Conservation (phyloP, 2,113 vertebrate species). For the Oreochromis spilurus region DNA sequence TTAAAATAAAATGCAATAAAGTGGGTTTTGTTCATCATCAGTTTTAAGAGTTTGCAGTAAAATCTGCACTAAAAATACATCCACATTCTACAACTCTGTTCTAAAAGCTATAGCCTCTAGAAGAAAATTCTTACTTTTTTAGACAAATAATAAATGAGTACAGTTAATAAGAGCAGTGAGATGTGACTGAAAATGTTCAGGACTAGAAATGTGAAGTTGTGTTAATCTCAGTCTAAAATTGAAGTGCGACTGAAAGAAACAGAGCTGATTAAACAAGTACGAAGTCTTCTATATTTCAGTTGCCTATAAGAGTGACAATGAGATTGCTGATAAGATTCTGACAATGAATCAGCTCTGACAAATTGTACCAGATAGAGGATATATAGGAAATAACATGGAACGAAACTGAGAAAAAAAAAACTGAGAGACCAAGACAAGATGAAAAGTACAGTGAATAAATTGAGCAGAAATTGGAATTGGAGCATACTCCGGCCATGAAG, state of each 20-base stretch:
- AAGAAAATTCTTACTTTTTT: not conserved
- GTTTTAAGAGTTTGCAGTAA: not conserved
- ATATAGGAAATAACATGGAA: not conserved
- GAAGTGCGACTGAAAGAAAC: not conserved
- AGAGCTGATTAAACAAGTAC: not conserved
- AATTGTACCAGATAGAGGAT: not conserved
- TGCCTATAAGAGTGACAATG: not conserved
- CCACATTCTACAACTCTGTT: not conserved
- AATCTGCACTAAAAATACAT: not conserved
- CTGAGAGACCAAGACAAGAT: not conserved
- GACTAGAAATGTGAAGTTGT: not conserved
- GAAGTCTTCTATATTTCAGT: not conserved
- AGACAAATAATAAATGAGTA: not conserved
- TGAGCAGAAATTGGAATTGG: constrained; percentile 8
- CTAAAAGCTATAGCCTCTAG: not conserved
- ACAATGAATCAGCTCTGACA: not conserved
- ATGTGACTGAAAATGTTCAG: not conserved
- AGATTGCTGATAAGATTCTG: not conserved
- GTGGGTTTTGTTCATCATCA: not conserved
- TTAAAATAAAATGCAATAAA: not conserved
- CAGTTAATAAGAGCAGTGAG: not conserved
- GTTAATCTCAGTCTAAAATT: not conserved
- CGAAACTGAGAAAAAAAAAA: not conserved
- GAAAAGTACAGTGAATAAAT: constrained; percentile 5
- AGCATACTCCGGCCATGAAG: not conserved